Base-by-base conservation (phyloP, 2,113 vertebrate genomes). In the Callaeas wilsoni region DNA sequence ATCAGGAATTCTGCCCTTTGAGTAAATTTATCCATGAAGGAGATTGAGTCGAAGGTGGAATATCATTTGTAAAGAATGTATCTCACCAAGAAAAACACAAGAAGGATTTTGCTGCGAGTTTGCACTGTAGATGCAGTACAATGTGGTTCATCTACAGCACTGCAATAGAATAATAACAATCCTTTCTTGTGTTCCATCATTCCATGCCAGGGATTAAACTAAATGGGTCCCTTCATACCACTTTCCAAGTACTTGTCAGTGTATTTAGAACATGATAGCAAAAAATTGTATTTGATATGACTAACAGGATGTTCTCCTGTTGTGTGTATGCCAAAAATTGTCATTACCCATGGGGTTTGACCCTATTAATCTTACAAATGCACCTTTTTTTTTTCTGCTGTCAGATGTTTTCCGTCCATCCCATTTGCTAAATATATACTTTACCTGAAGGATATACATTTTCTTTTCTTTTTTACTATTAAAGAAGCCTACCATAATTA, bases 1-100 rank as follows among this genome's bases (percentile, higher is more conserved):
- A 35, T 94, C 63, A 85, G 93, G 94, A 95, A 89, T 94, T 95
- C 90, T 96, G 79, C 59, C 70, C 41, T 94, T 89, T 90, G 80
- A 93, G 83, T 95, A 90, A 87, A 84, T 86, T 90, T 90, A 50
- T 50, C 90, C 60, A 56, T 78, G 82, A 93, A 93, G 56, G 63
- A 93, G 52, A 46, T 41, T 27, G 65, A 80, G 26, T 47, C 82
- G 62, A 85, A 84, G 46, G 52, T 89, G 53, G 68, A 84, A 53
- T 84, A 47, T 75, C 17, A 53, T 89, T 65, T 90, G 29, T 44
- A 68, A 89, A 84, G 63, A 74, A 29, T 79, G 68, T 53, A 15
- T 84, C 68, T 86, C 56, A 30, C 30, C 37, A 30, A 64, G 83
- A 69, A 87, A 79, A 92, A 57, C 26, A 6, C 11, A 22, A 49